These are phyloP conservation scores for Chelon auratus DNA, from an alignment of 2,797 vertebrate species.

Conservation along the genomic window DNA sequence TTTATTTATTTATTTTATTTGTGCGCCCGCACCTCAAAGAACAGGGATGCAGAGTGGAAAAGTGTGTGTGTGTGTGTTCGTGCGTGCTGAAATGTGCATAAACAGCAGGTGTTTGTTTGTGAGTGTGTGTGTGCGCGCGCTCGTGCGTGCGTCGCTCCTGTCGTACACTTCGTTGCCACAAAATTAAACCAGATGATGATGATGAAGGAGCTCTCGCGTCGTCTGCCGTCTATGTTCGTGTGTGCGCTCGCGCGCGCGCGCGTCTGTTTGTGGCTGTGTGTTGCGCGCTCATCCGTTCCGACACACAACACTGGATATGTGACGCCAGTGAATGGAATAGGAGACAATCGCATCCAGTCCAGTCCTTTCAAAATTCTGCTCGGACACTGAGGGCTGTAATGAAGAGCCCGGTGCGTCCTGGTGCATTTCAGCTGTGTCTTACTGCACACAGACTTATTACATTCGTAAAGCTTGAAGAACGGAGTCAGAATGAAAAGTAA, in stretches of 20 bases:
- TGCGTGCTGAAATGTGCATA: background rate
- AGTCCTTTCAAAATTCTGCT: background rate
- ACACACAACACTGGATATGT: background rate
- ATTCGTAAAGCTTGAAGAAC: background rate
- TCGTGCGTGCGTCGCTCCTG: background rate
- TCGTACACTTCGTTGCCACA: slow-evolving; percentile 23
- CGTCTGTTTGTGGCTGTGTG: background rate
- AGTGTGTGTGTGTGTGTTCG: background rate
- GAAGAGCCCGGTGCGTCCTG: background rate
- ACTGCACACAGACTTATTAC: background rate
- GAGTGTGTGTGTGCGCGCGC: background rate
- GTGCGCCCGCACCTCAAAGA: slow-evolving; percentile 26
- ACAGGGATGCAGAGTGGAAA: background rate
- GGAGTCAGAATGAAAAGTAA: background rate
- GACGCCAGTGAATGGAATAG: background rate
- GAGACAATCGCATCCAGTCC: background rate
- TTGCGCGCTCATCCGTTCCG: background rate
- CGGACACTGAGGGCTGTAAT: background rate
- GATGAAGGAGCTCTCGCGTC: slow-evolving; percentile 1
- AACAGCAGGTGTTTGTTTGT: too few relatives aligned
- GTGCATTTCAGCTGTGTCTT: background rate
- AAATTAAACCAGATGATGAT: slow-evolving; percentile 5
- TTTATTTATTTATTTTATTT: background rate
- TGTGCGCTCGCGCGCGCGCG: background rate
- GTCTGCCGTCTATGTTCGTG: background rate